A percentile compares a stretch with the other conserved stretches of the same genome.
Conservation (phyloP, 1,140 invertebrate species). For the Cataglyphis hispanica region DNA sequence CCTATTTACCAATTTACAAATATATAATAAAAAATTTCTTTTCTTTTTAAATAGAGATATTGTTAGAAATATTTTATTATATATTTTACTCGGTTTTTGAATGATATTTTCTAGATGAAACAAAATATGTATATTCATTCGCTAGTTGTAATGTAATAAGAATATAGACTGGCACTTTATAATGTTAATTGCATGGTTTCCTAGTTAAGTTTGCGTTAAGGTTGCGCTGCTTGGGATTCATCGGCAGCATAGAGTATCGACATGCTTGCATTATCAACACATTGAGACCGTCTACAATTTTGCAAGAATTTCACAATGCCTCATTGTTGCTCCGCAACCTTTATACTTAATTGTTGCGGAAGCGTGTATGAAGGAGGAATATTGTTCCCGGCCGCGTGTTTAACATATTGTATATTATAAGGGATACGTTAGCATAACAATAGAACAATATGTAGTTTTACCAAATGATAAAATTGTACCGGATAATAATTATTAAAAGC, state of each 20-base stretch:
- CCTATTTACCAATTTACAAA: background rate
- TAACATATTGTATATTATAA: background rate
- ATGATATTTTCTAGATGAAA: background rate
- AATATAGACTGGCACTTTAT: background rate
- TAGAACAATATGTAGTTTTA: background rate
- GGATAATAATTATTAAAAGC: background rate
- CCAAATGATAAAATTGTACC: background rate
- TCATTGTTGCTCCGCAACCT: conserved; percentile 10
- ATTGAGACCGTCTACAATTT: conserved; percentile 15
- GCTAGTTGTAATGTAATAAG: background rate
- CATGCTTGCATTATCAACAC: background rate
- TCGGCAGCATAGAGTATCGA: background rate
- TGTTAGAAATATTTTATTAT: conserved; percentile 8
- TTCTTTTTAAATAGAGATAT: background rate
- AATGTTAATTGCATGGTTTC: too few species aligned
- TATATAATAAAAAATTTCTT: background rate
- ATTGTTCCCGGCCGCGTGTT: background rate
- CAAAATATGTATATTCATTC: background rate
- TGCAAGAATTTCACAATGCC: background rate
- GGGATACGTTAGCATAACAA: background rate
- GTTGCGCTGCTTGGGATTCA: background rate
- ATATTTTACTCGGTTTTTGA: background rate
- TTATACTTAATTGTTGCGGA: background rate
- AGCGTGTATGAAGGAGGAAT: background rate
- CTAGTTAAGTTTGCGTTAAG: too few species aligned